These are phyloP conservation scores for Drosophila nikananu DNA, from an alignment of 1,140 invertebrate species.

Conservation along the genomic window DNA sequence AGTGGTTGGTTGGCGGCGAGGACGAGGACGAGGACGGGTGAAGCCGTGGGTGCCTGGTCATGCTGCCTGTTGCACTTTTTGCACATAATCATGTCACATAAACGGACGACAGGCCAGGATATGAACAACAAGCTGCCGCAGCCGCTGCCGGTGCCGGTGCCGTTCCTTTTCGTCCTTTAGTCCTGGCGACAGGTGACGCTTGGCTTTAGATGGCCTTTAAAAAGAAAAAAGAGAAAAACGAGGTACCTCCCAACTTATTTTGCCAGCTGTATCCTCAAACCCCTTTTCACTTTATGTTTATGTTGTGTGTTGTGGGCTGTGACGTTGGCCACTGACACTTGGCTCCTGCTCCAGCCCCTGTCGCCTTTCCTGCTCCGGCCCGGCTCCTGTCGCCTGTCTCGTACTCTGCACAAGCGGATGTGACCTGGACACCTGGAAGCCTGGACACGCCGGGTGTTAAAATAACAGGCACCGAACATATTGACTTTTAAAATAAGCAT, in stretches of 20 bases:
- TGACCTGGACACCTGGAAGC: constrained; percentile 64
- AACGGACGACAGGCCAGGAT: constrained; percentile 73
- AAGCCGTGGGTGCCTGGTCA: constrained; percentile 34
- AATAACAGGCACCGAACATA: constrained; percentile 81
- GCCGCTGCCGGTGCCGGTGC: background rate
- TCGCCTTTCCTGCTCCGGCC: constrained; percentile 25
- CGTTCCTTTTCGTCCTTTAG: constrained; percentile 16
- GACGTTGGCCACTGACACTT: constrained; percentile 63
- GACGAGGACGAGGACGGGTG: background rate
- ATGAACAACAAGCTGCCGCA: constrained; percentile 47
- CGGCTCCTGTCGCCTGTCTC: constrained; percentile 56
- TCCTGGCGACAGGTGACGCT: constrained; percentile 75
- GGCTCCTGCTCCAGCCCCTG: constrained; percentile 35
- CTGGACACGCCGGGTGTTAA: constrained; percentile 81
- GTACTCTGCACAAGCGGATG: constrained; percentile 61
- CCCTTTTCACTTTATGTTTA: constrained; percentile 73
- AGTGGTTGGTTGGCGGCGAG: background rate
- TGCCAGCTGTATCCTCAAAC: constrained; percentile 44
- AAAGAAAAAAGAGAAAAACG: constrained; percentile 19
- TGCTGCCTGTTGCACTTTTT: constrained; percentile 75
- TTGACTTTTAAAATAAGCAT: constrained; percentile 83
- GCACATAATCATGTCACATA: constrained; percentile 81
- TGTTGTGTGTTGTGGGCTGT: constrained; percentile 67
- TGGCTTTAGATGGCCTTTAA: constrained; percentile 72
- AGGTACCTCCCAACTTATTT: constrained; percentile 29